Conservation (phyloP, 2,113 vertebrate genomes). For the Thryonomys swinderianus region DNA sequence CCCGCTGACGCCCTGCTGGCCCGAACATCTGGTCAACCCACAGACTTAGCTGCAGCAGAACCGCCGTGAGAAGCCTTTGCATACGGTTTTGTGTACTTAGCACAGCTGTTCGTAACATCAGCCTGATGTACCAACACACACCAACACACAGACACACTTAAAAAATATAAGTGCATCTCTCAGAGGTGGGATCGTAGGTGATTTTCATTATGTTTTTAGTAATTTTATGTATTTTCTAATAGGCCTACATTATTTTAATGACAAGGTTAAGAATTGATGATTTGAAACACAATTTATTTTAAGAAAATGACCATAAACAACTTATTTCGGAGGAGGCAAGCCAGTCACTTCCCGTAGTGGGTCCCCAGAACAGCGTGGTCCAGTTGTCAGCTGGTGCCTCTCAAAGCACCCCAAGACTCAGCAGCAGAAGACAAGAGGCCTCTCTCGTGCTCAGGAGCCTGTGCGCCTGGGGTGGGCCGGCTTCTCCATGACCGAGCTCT, state of each 20-base stretch:
- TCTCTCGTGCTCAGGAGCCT: not conserved
- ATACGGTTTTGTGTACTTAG: not conserved
- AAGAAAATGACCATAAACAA: not conserved
- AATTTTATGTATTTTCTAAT: constrained; percentile 45
- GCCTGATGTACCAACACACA: no score
- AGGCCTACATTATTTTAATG: constrained; percentile 38
- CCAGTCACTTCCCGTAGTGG: not conserved
- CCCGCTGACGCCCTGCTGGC: no score
- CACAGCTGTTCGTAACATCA: not conserved
- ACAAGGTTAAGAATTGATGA: constrained; percentile 50
- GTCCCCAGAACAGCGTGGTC: not conserved
- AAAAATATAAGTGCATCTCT: not conserved
- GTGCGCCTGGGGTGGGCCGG: not conserved
- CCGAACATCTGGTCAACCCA: not conserved
- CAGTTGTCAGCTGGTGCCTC: not conserved
- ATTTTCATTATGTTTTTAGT: constrained; percentile 39
- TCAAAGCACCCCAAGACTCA: not conserved
- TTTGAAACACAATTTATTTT: constrained; percentile 37
- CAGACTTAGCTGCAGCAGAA: not conserved
- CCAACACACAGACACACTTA: not conserved
- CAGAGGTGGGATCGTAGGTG: not conserved
- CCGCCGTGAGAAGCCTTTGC: not conserved
- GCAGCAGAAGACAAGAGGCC: not conserved
- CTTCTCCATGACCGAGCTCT: not conserved
- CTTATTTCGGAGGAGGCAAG: not conserved